Percentiles rank a stretch among this genome's conserved stretches.
These are phyloP conservation scores for Connochaetes taurinus DNA, from an alignment of 2,113 vertebrate genomes.

Conservation along the genomic window DNA sequence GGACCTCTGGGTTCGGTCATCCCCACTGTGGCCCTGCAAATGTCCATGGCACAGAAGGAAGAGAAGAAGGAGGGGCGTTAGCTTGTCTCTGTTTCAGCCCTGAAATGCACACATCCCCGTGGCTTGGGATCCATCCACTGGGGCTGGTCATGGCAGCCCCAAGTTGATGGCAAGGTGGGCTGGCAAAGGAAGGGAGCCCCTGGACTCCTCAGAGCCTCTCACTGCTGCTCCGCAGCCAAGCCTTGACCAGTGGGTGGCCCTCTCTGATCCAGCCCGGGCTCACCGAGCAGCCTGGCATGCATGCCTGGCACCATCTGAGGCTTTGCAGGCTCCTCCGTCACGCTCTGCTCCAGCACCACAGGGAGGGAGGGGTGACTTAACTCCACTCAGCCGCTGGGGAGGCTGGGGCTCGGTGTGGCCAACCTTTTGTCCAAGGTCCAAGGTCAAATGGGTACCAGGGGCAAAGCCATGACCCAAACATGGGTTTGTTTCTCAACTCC, in stretches of 20 bases:
- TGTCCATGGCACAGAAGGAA: neutral
- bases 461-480: neutral
- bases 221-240: neutral
- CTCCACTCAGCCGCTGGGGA: neutral
- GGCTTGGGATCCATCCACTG: neutral
- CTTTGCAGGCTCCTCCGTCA: neutral
- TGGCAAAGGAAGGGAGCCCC: neutral
- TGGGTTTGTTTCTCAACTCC: neutral
- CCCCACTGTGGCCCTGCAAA: neutral
- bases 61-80: accelerated
- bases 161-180: too few relatives aligned
- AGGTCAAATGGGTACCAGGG: neutral
- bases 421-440: neutral
- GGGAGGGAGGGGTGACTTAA: neutral
- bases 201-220: too few relatives aligned
- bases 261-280: accelerated
- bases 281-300: neutral
- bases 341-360: neutral
- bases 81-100: neutral
- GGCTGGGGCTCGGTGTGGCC: neutral
- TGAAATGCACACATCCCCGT: neutral
- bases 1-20: neutral
- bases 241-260: neutral
- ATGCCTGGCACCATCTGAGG: neutral
- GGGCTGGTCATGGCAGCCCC: neutral